Conservation (phyloP, 2,888 invertebrate species). For the Incurvaria masculella region DNA sequence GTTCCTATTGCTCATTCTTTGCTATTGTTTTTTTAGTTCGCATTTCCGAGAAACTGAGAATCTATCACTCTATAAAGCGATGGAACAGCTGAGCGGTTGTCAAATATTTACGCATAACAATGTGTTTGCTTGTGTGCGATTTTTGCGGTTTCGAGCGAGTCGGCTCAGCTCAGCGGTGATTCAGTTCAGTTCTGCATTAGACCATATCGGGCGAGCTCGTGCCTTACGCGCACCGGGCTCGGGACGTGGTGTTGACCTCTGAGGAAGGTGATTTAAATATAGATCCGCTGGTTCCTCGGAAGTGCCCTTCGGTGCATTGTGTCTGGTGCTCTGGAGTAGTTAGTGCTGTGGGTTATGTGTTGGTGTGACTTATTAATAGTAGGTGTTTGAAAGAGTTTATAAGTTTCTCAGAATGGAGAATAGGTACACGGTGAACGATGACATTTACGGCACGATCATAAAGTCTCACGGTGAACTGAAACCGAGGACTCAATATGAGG, state of each 20-base stretch:
- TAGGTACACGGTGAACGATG: constrained; percentile 44
- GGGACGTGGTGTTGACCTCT: too few relatives aligned
- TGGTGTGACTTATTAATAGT: constrained; percentile 20
- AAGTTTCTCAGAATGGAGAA: constrained; percentile 26
- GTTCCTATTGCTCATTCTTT: too few relatives aligned
- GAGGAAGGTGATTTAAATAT: too few relatives aligned
- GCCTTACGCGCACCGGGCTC: not conserved
- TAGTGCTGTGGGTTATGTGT: constrained; percentile 21
- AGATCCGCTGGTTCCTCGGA: too few relatives aligned
- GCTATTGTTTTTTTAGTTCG: too few relatives aligned
- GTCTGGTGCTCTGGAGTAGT: too few relatives aligned
- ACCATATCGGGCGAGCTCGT: not conserved
- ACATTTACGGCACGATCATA: constrained; percentile 45
- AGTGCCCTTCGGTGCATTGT: too few relatives aligned
- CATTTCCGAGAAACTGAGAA: too few relatives aligned
- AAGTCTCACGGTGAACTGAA: constrained; percentile 31
- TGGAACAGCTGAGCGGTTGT: not conserved
- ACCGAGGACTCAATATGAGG: constrained; percentile 30
- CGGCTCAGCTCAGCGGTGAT: not conserved
- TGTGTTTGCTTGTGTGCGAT: constrained; percentile 36
- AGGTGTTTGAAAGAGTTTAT: not conserved
- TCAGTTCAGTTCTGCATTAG: not conserved
- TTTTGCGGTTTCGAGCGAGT: constrained; percentile 28
- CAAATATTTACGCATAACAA: constrained; percentile 46
- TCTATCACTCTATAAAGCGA: too few relatives aligned